Evolutionary conservation across 2,113 vertebrate genomes (phyloP).

Genomic region (Phasianus colchicus): DNA sequence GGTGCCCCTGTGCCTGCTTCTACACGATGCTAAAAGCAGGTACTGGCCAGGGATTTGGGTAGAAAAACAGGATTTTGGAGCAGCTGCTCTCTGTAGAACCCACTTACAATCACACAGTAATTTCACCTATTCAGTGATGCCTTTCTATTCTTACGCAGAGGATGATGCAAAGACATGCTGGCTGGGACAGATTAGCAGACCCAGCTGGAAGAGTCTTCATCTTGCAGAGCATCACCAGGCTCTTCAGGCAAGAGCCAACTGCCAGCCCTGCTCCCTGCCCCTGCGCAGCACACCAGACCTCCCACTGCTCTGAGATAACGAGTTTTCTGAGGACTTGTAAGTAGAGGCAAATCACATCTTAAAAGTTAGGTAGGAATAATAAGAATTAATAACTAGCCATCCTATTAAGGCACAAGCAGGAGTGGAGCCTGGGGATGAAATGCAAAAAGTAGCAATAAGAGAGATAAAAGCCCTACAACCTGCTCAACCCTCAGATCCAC

Average conservation of each 20-base stretch:
- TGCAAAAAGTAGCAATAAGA: not conserved
- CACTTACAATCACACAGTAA: not conserved
- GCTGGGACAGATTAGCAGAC: not conserved
- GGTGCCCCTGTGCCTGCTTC: fast-evolving
- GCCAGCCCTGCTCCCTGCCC: not conserved
- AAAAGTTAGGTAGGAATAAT: not conserved
- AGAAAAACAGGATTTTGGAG: not conserved
- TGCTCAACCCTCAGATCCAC: too few relatives aligned
- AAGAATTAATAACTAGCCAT: not conserved
- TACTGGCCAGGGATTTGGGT: fast-evolving
- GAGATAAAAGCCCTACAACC: not conserved
- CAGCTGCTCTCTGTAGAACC: not conserved
- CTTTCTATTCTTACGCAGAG: not conserved
- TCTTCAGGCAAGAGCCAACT: not conserved
- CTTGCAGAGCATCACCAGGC: not conserved
- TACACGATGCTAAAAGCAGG: not conserved
- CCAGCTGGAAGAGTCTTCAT: not conserved
- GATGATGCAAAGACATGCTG: not conserved
- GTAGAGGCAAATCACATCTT: not conserved
- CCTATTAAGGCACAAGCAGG: not conserved
- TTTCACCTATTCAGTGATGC: not conserved
- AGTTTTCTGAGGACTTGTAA: not conserved
- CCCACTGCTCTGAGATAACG: not conserved
- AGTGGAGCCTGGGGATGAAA: not conserved
- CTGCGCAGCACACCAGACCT: not conserved